Evolutionary conservation across 1,140 invertebrate genomes (phyloP), one percentile per base, ranked within the genome.

Genomic region (Drosophila repletoides): DNA sequence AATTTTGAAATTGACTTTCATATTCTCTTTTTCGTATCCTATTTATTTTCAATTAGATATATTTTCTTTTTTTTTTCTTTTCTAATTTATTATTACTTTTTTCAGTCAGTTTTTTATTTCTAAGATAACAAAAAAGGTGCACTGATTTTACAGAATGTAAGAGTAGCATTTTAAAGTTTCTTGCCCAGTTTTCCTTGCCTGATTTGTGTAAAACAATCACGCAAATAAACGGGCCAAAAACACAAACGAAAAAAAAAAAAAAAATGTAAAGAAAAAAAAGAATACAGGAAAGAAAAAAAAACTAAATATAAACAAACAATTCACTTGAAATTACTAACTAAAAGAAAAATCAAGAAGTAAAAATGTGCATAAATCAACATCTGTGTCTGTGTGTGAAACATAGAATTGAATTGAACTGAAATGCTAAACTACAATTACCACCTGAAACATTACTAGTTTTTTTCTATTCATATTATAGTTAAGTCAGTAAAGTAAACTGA

Each of bases 101-200:
- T 88, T 40, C 69, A 70, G 36, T 36, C 40, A 43, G 41, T 58
- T 65, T 38, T 73, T 71, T 65, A 22, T 51, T 88, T 49, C 28
- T 36, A 72, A 73, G 56, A 69, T 76, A 76, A 77, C 68, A 76
- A 88, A 76, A 74, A 88, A 77, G 75, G 88, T 89, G 88, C 88
- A 89, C 88, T 81, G 88, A 89, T 89, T 89, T 65, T 73, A 86
- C 88, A 89, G 88, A 89, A 89, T 89, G 88, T 89, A 89, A 89
- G 76, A 89, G 88, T 89, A 89, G 88, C 88, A 89, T 89, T 89
- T 89, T 89, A 89, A 75, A 89, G 88, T 89, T 89, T 89, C 88
- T 76, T 28, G 73, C 79, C 69, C 69, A 76, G 88, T 86, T 89
- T 89, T 72, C 75, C 75, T 88, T 88, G 79, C 88, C 80, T 89